Conservation (phyloP, 1,140 invertebrate species). For the Bombus pyrosoma region DNA sequence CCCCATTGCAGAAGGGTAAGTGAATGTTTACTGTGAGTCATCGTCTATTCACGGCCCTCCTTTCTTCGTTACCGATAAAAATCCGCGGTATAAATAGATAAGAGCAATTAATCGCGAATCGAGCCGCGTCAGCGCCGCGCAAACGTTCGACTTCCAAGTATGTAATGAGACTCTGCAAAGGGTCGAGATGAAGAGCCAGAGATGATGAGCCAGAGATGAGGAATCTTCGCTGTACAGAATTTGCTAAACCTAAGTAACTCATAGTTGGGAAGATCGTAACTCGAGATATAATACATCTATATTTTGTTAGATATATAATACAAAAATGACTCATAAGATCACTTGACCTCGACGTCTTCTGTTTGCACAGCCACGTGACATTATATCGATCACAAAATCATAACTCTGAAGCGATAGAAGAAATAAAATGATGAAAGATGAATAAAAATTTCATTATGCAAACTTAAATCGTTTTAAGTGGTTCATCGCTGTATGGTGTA, state of each 20-base stretch:
- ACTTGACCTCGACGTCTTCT: no score
- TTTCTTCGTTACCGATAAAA: constrained; percentile 39
- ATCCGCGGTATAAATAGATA: constrained; percentile 51
- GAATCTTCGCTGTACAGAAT: no score
- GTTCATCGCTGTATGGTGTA: no score
- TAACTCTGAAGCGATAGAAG: no score
- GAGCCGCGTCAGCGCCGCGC: not conserved
- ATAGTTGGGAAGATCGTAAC: not conserved
- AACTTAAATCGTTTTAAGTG: no score
- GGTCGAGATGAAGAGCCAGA: not conserved
- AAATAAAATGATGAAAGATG: no score
- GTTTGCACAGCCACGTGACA: no score
- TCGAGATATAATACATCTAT: not conserved
- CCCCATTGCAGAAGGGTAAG: constrained; percentile 27
- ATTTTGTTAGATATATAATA: not conserved
- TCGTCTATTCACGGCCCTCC: constrained; percentile 49
- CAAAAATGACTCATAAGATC: not conserved
- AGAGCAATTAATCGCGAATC: constrained; percentile 41
- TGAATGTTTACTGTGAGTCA: constrained; percentile 52
- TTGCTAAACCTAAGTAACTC: not conserved
- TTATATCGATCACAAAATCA: no score
- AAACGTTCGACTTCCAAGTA: constrained; percentile 9
- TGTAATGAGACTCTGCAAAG: not conserved
- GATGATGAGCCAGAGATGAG: not conserved
- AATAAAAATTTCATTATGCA: no score